Conservation (phyloP, 1,140 invertebrate genomes). For the Diplogasteroides magnus region DNA sequence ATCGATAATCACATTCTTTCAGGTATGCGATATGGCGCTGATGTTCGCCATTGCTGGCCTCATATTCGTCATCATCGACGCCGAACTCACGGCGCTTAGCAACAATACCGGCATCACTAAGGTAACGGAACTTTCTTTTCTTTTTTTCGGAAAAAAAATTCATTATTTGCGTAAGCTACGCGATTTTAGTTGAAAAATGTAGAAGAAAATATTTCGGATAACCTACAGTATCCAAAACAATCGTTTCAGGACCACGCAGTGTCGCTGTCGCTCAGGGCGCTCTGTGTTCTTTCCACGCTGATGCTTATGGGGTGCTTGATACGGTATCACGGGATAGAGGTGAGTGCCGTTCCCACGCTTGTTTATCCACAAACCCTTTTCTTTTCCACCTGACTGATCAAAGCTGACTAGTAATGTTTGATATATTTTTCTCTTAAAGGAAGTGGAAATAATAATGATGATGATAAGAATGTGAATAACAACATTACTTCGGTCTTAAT, state of each 20-base stretch:
- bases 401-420: no score
- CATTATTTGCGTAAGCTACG: neutral
- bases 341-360: no score
- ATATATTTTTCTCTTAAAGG: no score
- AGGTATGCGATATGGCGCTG: constrained; percentile 47
- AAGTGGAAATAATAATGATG: no score
- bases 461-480: no score
- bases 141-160: neutral
- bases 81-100: constrained; percentile 45
- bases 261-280: constrained; percentile 39
- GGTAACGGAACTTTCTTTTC: constrained; percentile 18
- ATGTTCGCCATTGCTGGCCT: constrained; percentile 47
- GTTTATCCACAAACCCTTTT: no score
- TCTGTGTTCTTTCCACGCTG: constrained; percentile 45
- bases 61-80: constrained; percentile 49
- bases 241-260: constrained; percentile 24
- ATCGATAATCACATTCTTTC: neutral
- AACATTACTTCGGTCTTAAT: no score
- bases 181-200: neutral
- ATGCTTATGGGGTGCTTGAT: constrained; percentile 43
- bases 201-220: neutral
- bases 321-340: constrained; percentile 52
- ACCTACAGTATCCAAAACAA: neutral
- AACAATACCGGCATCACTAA: constrained; percentile 23
- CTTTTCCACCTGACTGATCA: no score